These are phyloP conservation scores for Actias luna DNA, from an alignment of 2,888 invertebrate genomes.

Conservation along the genomic window DNA sequence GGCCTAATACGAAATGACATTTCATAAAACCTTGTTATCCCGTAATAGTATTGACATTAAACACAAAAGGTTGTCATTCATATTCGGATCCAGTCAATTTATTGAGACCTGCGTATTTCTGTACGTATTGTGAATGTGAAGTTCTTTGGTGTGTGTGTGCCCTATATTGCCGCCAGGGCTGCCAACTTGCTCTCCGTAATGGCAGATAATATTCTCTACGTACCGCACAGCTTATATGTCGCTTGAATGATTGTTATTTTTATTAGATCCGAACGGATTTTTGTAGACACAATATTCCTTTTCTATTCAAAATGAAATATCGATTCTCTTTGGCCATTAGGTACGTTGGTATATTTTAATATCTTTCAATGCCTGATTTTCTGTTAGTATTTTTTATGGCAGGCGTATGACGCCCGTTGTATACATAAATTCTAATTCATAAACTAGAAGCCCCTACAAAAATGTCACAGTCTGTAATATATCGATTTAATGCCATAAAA, in stretches of 20 bases:
- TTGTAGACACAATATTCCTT: constrained; percentile 9
- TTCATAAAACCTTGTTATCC: constrained; percentile 4
- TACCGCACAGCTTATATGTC: constrained; percentile 41
- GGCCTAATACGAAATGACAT: not conserved
- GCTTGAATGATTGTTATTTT: constrained; percentile 45
- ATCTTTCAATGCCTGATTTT: not conserved
- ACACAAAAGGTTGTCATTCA: constrained; percentile 1
- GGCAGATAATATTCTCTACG: constrained; percentile 41
- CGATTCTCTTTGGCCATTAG: constrained; percentile 7
- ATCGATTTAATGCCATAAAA: too few relatives aligned
- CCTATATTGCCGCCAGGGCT: constrained; percentile 57
- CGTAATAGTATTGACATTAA: constrained; percentile 4
- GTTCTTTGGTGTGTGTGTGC: constrained; percentile 49
- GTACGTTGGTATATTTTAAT: not conserved
- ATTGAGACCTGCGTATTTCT: constrained; percentile 28
- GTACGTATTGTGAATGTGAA: constrained; percentile 16
- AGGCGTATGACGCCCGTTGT: too few relatives aligned
- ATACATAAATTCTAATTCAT: too few relatives aligned
- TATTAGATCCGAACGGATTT: constrained; percentile 29
- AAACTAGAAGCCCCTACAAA: too few relatives aligned
- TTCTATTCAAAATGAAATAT: constrained; percentile 13
- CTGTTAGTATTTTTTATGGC: too few relatives aligned
- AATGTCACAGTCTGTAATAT: too few relatives aligned
- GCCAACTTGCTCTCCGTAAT: constrained; percentile 40
- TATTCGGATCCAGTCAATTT: constrained; percentile 12